A percentile compares a stretch with the other conserved stretches of the same genome.
phyloP scores from a whole-genome alignment of 2,888 invertebrate species.

The Aporophyla nigra region DNA sequence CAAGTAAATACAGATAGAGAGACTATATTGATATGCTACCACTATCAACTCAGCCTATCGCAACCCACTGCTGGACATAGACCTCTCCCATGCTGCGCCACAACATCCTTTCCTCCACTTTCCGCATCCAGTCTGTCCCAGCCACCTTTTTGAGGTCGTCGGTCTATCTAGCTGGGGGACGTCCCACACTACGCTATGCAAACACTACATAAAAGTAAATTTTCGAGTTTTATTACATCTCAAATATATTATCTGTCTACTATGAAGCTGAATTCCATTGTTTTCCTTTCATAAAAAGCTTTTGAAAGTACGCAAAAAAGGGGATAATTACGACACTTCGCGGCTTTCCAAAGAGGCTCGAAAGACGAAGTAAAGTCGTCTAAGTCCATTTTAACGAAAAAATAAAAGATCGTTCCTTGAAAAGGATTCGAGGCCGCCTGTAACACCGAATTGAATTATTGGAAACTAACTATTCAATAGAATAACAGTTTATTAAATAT shows the following conservation, averaged over 20 bases:
- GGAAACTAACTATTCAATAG: not conserved
- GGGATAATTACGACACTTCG: conserved; percentile 89
- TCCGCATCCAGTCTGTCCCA: no score
- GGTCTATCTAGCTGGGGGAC: no score
- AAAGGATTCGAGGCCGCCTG: conserved; percentile 82
- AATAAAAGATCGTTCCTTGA: conserved; percentile 85
- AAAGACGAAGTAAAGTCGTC: conserved; percentile 89
- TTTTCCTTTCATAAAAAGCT: conserved; percentile 60
- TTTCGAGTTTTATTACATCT: not conserved
- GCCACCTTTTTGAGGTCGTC: no score
- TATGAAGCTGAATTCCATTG: conserved; percentile 33
- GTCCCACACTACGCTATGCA: no score
- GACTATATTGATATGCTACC: not conserved
- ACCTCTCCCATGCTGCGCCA: no score
- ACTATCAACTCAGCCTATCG: no score
- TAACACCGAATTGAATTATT: conserved; percentile 76
- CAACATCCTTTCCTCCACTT: no score
- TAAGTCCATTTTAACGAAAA: conserved; percentile 87
- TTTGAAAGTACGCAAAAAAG: conserved; percentile 70
- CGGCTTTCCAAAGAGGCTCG: conserved; percentile 86
- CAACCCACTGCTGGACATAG: no score
- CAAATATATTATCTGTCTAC: not conserved
- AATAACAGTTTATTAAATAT: not conserved
- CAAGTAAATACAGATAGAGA: not conserved
- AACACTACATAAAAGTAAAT: not conserved